Percentiles rank a stretch among this genome's conserved stretches.
Evolutionary conservation across 92 coral and sea anemone species (phyloP).

Genomic region (Epizoanthus scotinus): DNA sequence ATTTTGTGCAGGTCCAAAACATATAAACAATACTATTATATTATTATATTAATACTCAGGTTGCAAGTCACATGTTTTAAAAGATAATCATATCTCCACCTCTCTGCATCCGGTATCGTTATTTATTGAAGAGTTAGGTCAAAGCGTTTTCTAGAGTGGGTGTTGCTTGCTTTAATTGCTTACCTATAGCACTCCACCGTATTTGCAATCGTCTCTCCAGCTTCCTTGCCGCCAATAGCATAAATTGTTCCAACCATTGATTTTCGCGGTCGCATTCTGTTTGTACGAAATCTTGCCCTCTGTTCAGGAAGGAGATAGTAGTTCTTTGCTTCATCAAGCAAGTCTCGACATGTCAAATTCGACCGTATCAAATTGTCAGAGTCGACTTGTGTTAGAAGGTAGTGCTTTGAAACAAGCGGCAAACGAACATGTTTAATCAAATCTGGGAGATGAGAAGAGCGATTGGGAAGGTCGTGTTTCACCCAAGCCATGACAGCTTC

Average conservation of each 20-base stretch:
- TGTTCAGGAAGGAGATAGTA: slow-evolving; percentile 90
- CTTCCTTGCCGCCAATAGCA: slow-evolving; percentile 99
- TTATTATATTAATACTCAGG: no score
- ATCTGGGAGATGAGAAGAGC: slow-evolving; percentile 72
- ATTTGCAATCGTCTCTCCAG: slow-evolving; percentile 97
- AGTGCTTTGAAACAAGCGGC: slow-evolving; percentile 93
- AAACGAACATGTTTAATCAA: slow-evolving; percentile 83
- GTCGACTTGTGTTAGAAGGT: slow-evolving; percentile 82
- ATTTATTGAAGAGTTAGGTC: no score
- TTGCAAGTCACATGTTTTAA: no score
- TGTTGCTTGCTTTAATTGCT: slow-evolving; percentile 27
- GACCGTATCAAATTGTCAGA: slow-evolving; percentile 84
- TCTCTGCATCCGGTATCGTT: no score
- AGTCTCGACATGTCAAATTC: slow-evolving; percentile 88
- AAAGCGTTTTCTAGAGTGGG: neutral
- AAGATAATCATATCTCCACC: no score
- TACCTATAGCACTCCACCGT: slow-evolving; percentile 95
- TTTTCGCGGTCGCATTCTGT: slow-evolving; percentile 91
- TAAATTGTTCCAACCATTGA: slow-evolving; percentile 91
- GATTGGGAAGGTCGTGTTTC: slow-evolving; percentile 80
- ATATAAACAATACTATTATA: no score
- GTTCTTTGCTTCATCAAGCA: slow-evolving; percentile 96
- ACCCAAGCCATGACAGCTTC: slow-evolving; percentile 98
- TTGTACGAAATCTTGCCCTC: slow-evolving; percentile 83
- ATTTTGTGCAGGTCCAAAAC: no score